Base-by-base conservation (phyloP, 2,797 vertebrate species). In the Momotus momota region DNA sequence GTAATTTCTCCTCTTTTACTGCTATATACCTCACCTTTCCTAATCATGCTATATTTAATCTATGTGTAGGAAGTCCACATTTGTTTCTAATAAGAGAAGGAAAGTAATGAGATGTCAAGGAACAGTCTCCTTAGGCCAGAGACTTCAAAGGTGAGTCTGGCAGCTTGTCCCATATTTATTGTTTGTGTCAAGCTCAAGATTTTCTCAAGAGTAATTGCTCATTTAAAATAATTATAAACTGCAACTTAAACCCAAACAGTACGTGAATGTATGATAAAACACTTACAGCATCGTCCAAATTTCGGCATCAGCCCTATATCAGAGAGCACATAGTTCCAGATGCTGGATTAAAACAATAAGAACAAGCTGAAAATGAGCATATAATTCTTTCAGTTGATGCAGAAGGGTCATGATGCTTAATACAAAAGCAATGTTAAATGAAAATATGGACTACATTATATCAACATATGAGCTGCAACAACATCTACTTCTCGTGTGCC, bases 61-160 rank as follows among this genome's bases (percentile, higher is more conserved):
- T 64, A 48, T 1, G 0, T 64, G 77, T 82, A 96, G 88, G 90
- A 85, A 96, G 81, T 41, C 71, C 67, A 94, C 82, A 96, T 94
- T 96, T 95, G 90, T 96, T 96, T 97, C 86, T 81, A 94, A 96
- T 96, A 82, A 91, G 78, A 83, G 87, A 86, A 90, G 31, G 48
- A 96, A 94, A 96, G 88, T 96, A 94, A 96, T 95, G 81, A 94
- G 88, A 97, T 90, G 52, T 92, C 91, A 95, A 95, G 60, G 51
- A 94, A 93, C 55, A 82, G 85, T 93, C 93, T 96, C 93, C 92
- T 83, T 75, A 85, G 75, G 92, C 95, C 92, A 94, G 75, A 93
- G 74, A 96, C 89, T 95, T 94, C 95, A 96, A 96, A 96, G 88
- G 93, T 95, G 78, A 94, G 73, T 33, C 91, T 95, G 95, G 93